A percentile compares a stretch with the other conserved stretches of the same genome.
These are phyloP conservation scores for Acanthaster planci DNA, from an alignment of 35 echinoderm and acorn worm genomes.

Conservation along the genomic window DNA sequence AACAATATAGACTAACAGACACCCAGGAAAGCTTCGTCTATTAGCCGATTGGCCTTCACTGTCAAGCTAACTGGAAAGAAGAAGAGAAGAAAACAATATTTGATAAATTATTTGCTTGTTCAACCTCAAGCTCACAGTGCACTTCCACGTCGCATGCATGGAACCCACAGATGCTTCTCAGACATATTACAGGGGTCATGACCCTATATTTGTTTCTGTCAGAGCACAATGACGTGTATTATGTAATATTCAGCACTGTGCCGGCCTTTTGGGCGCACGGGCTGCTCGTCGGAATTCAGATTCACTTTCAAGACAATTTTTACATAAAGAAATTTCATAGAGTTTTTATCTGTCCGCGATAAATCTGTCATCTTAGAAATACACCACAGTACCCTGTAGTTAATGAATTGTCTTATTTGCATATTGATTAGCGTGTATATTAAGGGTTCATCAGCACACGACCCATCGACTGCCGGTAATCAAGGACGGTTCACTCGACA, in stretches of 20 bases:
- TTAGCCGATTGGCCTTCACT: background rate
- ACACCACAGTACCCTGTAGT: background rate
- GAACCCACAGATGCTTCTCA: background rate
- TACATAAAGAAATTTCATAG: background rate
- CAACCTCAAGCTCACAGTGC: too few species aligned
- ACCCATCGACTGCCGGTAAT: background rate
- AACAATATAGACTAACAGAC: background rate
- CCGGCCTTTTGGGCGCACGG: constrained; percentile 23
- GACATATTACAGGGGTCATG: background rate
- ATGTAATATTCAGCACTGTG: constrained; percentile 15
- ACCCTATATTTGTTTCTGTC: constrained; percentile 14
- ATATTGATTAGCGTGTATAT: background rate
- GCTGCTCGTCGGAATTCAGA: background rate
- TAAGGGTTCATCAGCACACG: constrained; percentile 2
- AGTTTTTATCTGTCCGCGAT: background rate
- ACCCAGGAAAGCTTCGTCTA: background rate
- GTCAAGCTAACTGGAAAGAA: background rate
- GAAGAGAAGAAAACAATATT: background rate
- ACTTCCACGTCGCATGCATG: background rate
- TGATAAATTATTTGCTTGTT: too few species aligned
- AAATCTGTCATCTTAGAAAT: background rate
- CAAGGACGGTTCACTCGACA: background rate
- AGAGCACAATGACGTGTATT: background rate
- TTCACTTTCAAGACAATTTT: background rate
- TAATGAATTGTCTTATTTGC: background rate